Percentiles rank a stretch among this genome's conserved stretches.
Evolutionary conservation across 2,113 vertebrate genomes (phyloP).

Genomic region (Cephalopterus ornatus): DNA sequence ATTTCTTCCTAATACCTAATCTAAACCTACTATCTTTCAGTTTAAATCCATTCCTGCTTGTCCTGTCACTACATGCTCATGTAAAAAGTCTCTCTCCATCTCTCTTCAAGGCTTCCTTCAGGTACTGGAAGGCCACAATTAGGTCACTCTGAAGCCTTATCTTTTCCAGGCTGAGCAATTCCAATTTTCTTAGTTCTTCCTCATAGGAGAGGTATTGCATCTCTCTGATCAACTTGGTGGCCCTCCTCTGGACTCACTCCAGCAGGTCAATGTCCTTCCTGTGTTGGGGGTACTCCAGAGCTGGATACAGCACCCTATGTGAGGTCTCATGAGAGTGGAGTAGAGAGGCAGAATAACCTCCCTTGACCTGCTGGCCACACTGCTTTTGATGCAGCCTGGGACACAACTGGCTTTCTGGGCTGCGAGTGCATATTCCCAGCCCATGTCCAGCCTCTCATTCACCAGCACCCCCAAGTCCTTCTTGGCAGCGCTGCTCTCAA

Average conservation of each 20-base stretch:
- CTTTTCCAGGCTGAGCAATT: neutral
- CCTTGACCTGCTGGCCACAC: fast-evolving
- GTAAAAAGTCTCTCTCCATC: neutral
- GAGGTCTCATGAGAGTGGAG: neutral
- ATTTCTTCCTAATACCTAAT: neutral
- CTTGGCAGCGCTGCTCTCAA: fast-evolving
- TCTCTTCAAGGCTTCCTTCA: neutral
- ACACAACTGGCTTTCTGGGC: neutral
- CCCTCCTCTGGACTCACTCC: neutral
- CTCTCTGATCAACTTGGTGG: neutral
- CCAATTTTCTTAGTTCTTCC: neutral
- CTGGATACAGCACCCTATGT: neutral
- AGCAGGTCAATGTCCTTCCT: neutral
- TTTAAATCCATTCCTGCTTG: neutral
- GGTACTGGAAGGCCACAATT: neutral
- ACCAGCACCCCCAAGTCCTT: too few relatives aligned
- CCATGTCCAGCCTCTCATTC: neutral
- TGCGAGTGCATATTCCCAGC: neutral
- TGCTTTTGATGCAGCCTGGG: neutral
- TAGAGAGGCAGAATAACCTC: neutral
- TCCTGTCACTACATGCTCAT: neutral
- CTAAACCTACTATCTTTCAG: neutral
- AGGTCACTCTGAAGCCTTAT: neutral
- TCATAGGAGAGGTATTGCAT: neutral
- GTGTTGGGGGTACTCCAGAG: neutral